phyloP scores from a whole-genome alignment of 2,797 vertebrate genomes.

The Anisognathus igniventris region DNA sequence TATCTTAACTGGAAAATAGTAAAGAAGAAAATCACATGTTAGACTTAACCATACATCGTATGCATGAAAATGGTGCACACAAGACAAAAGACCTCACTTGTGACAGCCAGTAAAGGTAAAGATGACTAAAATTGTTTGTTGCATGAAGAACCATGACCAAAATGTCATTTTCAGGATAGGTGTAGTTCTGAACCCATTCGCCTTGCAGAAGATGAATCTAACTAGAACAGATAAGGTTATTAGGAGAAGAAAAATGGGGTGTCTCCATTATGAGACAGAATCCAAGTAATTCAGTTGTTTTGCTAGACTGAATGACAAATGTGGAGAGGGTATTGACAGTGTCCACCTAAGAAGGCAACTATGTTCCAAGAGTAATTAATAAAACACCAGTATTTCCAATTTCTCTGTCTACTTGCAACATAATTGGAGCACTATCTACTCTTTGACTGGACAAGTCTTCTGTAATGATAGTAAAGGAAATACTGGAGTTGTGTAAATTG shows the following conservation, averaged over 20 bases:
- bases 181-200: not conserved
- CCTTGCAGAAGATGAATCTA: not conserved
- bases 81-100: not conserved
- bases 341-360: not conserved
- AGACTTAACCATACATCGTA: not conserved
- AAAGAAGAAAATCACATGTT: not conserved
- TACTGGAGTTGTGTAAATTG: not conserved
- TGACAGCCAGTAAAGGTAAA: not conserved
- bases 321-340: accelerated
- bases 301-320: not conserved
- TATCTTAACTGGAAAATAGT: not conserved
- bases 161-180: not conserved
- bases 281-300: not conserved
- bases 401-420: not conserved
- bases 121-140: not conserved
- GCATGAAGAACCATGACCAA: not conserved
- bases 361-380: not conserved
- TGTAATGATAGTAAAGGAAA: not conserved
- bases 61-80: not conserved
- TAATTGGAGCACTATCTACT: not conserved
- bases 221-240: not conserved
- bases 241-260: not conserved
- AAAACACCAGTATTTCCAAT: not conserved
- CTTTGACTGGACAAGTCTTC: not conserved
- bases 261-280: not conserved